Conservation (phyloP, 2,797 vertebrate species). For the Taeniopygia guttata region DNA sequence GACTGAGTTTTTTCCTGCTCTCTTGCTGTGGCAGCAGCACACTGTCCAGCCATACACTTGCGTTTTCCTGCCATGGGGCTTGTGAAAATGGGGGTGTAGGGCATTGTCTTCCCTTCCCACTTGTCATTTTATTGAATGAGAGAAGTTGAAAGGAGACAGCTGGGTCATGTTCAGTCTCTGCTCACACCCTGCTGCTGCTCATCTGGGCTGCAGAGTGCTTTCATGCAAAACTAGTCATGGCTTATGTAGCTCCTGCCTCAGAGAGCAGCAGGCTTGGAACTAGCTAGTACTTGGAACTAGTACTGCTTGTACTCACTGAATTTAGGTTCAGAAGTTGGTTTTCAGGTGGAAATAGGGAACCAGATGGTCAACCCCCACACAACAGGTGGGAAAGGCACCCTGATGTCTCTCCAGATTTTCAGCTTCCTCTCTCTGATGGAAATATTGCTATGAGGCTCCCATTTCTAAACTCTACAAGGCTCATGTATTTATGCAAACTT, state of each 20-base stretch:
- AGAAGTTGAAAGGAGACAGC: not conserved
- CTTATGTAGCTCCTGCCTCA: not conserved
- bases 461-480: not conserved
- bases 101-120: not conserved
- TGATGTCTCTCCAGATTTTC: not conserved
- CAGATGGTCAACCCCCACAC: not conserved
- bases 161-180: not conserved
- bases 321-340: not conserved
- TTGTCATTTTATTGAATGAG: not conserved
- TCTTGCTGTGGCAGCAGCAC: not conserved
- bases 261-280: not conserved
- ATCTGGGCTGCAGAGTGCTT: not conserved
- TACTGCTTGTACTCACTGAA: not conserved
- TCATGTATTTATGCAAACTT: not conserved
- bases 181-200: not conserved
- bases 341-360: not conserved
- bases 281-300: not conserved
- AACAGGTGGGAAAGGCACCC: not conserved
- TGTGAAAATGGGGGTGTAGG: not conserved
- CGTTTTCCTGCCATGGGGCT: not conserved
- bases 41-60: rapidly evolving
- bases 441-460: not conserved
- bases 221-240: not conserved
- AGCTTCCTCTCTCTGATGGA: not conserved
- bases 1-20: not conserved